Percentiles rank a stretch among this genome's conserved stretches.
These are phyloP conservation scores for Labroides dimidiatus DNA, from an alignment of 2,797 vertebrate species.

Conservation along the genomic window DNA sequence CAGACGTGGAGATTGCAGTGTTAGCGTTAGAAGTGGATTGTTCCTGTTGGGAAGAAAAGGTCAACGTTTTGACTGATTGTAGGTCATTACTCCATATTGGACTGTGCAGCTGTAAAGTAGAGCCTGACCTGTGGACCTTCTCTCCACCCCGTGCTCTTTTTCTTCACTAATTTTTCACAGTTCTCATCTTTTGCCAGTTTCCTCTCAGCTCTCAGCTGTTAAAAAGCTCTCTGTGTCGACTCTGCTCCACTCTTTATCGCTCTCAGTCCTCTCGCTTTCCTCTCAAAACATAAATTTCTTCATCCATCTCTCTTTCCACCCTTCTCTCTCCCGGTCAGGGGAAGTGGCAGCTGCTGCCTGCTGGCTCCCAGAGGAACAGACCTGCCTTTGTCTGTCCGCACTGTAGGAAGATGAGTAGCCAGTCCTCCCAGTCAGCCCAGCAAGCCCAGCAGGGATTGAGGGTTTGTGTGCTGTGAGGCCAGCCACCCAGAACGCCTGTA, in stretches of 20 bases:
- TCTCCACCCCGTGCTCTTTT: constrained; percentile 5
- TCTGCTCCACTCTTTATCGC: constrained; percentile 23
- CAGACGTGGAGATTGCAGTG: constrained; percentile 25
- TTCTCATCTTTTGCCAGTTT: constrained; percentile 8
- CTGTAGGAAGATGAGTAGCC: constrained; percentile 72
- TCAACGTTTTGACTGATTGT: constrained; percentile 38
- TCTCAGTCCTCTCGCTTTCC: constrained; percentile 31
- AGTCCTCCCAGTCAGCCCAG: constrained; percentile 58
- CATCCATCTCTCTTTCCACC: constrained; percentile 42
- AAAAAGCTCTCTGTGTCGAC: constrained; percentile 23
- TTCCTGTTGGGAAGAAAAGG: constrained; percentile 52
- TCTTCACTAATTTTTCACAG: background rate
- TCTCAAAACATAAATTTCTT: constrained; percentile 42
- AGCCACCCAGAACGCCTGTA: constrained; percentile 65
- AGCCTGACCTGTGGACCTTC: constrained; percentile 25
- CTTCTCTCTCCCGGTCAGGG: constrained; percentile 47
- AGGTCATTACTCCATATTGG: constrained; percentile 23
- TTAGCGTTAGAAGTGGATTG: constrained; percentile 53
- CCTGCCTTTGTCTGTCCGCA: constrained; percentile 75
- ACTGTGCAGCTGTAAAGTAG: constrained; percentile 19
- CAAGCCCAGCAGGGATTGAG: constrained; percentile 58
- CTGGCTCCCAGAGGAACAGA: constrained; percentile 73
- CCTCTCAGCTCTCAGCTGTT: constrained; percentile 9
- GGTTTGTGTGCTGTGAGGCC: constrained; percentile 49
- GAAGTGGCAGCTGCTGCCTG: constrained; percentile 62